Percentiles rank a stretch among this genome's conserved stretches.
Conservation (phyloP, 2,113 vertebrate genomes). For the Mohoua ochrocephala region DNA sequence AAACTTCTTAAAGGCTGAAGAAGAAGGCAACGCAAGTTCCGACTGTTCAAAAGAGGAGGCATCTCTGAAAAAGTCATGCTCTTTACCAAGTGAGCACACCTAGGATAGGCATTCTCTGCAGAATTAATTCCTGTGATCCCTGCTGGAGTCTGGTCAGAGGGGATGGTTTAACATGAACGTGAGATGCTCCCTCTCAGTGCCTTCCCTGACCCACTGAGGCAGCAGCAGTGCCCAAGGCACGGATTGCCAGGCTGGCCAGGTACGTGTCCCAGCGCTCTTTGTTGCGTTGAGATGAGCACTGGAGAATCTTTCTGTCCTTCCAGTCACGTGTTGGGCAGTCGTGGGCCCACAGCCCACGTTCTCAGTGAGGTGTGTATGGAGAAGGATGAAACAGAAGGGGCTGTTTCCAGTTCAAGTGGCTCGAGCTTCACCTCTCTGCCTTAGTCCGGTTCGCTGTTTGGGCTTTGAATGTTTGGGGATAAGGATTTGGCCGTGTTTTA, state of each 20-base stretch:
- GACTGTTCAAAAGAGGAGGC: neutral
- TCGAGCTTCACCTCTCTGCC: neutral
- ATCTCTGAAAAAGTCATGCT: neutral
- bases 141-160: neutral
- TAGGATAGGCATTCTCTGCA: neutral
- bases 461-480: rapidly evolving
- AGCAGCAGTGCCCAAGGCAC: neutral
- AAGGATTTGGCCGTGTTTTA: neutral
- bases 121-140: neutral
- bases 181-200: neutral
- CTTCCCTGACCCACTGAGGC: neutral
- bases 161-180: rapidly evolving
- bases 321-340: rapidly evolving
- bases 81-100: neutral
- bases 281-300: rapidly evolving
- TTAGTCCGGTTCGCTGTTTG: neutral
- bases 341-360: neutral
- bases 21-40: neutral
- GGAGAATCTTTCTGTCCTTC: neutral
- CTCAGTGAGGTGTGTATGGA: neutral
- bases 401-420: neutral
- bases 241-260: neutral
- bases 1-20: neutral
- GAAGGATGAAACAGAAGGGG: neutral
- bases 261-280: neutral